phyloP scores from a whole-genome alignment of 2,113 vertebrate species.

The Tachysurus fulvidraco region DNA sequence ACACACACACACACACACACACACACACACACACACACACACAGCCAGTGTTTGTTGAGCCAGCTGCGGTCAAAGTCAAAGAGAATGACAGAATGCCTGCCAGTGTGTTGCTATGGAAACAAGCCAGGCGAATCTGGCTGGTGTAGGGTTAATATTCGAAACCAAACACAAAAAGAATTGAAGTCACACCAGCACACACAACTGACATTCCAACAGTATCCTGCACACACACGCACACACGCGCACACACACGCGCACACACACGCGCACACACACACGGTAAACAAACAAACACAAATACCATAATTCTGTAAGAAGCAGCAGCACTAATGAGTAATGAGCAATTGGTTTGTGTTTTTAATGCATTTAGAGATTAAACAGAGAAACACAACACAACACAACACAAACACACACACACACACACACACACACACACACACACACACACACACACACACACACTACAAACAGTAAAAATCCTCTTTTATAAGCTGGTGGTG shows the following conservation, averaged over 20 bases:
- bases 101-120: slow-evolving; percentile 64
- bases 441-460: neutral
- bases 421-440: neutral
- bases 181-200: neutral
- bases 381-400: neutral
- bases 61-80: slow-evolving; percentile 14
- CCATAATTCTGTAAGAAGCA: neutral
- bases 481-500: neutral
- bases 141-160: slow-evolving; percentile 35
- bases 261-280: neutral
- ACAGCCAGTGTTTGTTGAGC: neutral
- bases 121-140: slow-evolving; percentile 32
- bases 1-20: neutral
- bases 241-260: slow-evolving; percentile 14
- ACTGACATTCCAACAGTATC: slow-evolving; percentile 11
- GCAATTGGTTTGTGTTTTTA: neutral
- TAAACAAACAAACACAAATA: too few relatives aligned
- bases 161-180: slow-evolving; percentile 31
- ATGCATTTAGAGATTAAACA: neutral
- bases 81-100: slow-evolving; percentile 31
- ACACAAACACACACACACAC: too few relatives aligned
- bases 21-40: slow-evolving; percentile 11
- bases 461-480: neutral
- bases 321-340: neutral
- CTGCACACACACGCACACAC: neutral